Base-by-base conservation (phyloP, 2,888 invertebrate genomes). In the Xestobium rufovillosum region DNA sequence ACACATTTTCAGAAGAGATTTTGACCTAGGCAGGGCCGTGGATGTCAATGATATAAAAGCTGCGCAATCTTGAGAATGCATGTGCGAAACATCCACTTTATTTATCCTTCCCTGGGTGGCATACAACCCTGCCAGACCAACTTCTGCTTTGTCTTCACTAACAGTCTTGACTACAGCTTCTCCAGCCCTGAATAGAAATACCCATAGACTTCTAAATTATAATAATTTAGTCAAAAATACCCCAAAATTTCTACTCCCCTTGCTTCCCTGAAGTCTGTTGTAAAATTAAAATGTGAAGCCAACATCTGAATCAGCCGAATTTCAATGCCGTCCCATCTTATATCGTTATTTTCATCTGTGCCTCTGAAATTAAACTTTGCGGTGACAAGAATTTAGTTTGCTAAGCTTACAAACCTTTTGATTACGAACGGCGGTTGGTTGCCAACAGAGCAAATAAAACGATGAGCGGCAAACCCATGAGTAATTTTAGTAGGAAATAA, bases 281-380 rank as follows among this genome's bases (percentile, higher is more conserved):
- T 78, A 53, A 86, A 85, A 55, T 86, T 85, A 31, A 83, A 73
- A 46, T 71, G 68, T 46, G 72, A 65, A 0, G 78, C 72, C 13
- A 86, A 59, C 23, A 82, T 52, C 40, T 70, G 66, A 2, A 86
- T 59, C 9, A 85, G 52, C 42, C 82, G 71, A 34, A 80, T 65
- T 68, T 87, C 86, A n/a, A 83, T 61, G 4, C 86, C 86, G 58
- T 85, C 85, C 83, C 80, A 82, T 19, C 68, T 66, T 6, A 71
- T 67, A 23, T 72, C 70, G 36, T 72, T 57, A 41, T 72, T 71
- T 6, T 65, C 59, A 50, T 57, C 48, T 46, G 47, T 33, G 36
- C 51, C 55, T 36, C 65, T 67, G 34, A 34, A 55, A 52, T 39
- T 32, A 31, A n/a, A n/a, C 12, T n/a, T 8, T 23, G 23, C 25